Percentiles rank a stretch among this genome's conserved stretches.
Conservation (phyloP, 92 coral and sea anemone genomes). For the Porites divaricata region DNA sequence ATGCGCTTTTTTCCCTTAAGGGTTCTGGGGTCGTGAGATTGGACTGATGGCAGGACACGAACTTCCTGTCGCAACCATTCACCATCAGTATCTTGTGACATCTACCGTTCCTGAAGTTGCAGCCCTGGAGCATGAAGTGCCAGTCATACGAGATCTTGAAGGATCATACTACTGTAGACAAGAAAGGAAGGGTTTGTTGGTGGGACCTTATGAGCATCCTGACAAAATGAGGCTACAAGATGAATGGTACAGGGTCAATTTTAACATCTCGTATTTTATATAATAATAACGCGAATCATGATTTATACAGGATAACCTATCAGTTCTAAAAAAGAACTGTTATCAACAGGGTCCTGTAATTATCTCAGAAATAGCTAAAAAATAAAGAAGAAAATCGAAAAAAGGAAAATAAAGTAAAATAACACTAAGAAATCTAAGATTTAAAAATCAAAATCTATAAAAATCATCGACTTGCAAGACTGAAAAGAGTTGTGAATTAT, state of each 20-base stretch:
- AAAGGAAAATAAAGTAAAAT: too few relatives aligned
- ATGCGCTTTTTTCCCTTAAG: slow-evolving; percentile 26
- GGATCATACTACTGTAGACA: slow-evolving; percentile 91
- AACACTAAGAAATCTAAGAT: too few relatives aligned
- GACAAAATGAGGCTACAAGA: slow-evolving; percentile 93
- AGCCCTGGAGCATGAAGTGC: slow-evolving; percentile 81
- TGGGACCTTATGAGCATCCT: slow-evolving; percentile 90
- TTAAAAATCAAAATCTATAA: too few relatives aligned
- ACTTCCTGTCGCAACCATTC: slow-evolving; percentile 83
- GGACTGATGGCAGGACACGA: slow-evolving; percentile 94
- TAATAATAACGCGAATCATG: too few relatives aligned
- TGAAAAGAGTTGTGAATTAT: too few relatives aligned
- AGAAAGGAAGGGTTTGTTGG: slow-evolving; percentile 86
- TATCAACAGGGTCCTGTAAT: too few relatives aligned
- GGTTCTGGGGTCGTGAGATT: slow-evolving; percentile 98
- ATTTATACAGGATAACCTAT: too few relatives aligned
- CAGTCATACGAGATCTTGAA: slow-evolving; percentile 93
- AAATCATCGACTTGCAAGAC: too few relatives aligned
- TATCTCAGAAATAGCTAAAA: too few relatives aligned
- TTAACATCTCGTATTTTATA: not conserved
- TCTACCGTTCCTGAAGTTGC: slow-evolving; percentile 93
- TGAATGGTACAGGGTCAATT: slow-evolving; percentile 65
- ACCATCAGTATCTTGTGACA: slow-evolving; percentile 94
- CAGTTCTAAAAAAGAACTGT: too few relatives aligned
- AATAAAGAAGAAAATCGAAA: too few relatives aligned